Evolutionary conservation across 2,113 vertebrate genomes (phyloP).

Genomic region (Hemichromis elongatus): DNA sequence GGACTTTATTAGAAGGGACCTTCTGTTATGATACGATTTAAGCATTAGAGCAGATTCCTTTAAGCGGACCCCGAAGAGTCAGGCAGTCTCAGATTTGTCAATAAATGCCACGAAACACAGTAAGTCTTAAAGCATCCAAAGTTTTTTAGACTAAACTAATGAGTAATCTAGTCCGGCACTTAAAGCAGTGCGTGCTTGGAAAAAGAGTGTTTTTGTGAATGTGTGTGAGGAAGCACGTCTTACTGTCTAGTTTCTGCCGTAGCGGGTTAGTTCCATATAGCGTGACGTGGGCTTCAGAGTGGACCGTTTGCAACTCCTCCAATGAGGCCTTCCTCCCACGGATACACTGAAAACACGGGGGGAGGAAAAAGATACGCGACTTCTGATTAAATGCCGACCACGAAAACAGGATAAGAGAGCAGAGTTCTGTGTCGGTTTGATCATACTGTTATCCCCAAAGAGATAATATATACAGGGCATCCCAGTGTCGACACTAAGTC

Average conservation of each 20-base stretch:
- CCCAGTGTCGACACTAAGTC: neutral
- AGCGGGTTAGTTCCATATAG: constrained; percentile 97
- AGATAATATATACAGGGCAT: neutral
- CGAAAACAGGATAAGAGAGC: neutral
- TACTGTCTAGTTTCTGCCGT: constrained; percentile 95
- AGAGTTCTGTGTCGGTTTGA: neutral
- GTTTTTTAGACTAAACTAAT: neutral
- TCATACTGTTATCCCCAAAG: neutral
- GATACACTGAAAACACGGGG: constrained; percentile 77
- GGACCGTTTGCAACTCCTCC: constrained; percentile 93
- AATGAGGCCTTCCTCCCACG: constrained; percentile 92
- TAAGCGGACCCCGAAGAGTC: neutral
- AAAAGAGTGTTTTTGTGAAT: neutral
- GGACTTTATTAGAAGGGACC: constrained; percentile 28
- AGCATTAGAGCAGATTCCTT: constrained; percentile 37
- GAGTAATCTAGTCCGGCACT: neutral
- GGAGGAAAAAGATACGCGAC: neutral
- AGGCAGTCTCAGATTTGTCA: neutral
- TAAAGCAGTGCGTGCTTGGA: neutral
- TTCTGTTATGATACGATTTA: constrained; percentile 20
- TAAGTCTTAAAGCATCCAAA: neutral
- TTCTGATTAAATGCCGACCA: neutral
- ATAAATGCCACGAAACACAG: neutral
- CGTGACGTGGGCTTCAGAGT: constrained; percentile 88
- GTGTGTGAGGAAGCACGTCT: constrained; percentile 42